Base-by-base conservation (phyloP, 2,888 invertebrate species). In the Beris morrisii region DNA sequence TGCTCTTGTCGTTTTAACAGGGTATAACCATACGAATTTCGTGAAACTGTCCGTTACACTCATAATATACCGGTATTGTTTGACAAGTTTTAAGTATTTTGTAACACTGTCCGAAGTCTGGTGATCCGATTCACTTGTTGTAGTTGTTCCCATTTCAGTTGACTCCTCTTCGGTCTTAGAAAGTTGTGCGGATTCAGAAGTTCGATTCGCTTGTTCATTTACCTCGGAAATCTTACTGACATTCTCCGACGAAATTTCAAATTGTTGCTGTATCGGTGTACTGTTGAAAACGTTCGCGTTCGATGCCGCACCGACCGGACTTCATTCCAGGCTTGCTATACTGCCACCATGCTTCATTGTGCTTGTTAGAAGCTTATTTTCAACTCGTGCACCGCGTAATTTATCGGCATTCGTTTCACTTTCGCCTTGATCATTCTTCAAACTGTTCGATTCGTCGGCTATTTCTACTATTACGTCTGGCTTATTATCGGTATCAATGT, bases 161-260 rank as follows among this genome's bases (percentile, higher is more conserved):
- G 69, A 66, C 45, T 64, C 57, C 7, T 67, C 58, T 63, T 70
- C 63, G 11, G 50, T 63, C 43, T 67, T 69, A 11, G 63, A 67
- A n/a, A n/a, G n/a, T 28, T 12, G 15, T 11, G 15, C 9, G 5
- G 15, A 22, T 15, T 52, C 54, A 4, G 56, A 4, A 11, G 56
- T 56, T 13, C 56, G 38, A 44, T 43, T 56, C 3, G 44, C 44
- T 22, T 56, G 54, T 46, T 69, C 71, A 11, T 15, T 48, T 9
- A 46, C 59, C 31, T 72, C 70, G 3, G 73, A 70, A 64, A 71
- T 71, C 66, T 71, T 71, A 50, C 71, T 72, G 30, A 71, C 71
- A 61, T 70, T 72, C 59, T 72, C 73, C 12, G n/a, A n/a, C n/a
- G n/a, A n/a, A n/a, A n/a, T n/a, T n/a, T n/a, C n/a, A n/a, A n/a